Conservation (phyloP, 1,140 invertebrate genomes). For the Apis dorsata region DNA sequence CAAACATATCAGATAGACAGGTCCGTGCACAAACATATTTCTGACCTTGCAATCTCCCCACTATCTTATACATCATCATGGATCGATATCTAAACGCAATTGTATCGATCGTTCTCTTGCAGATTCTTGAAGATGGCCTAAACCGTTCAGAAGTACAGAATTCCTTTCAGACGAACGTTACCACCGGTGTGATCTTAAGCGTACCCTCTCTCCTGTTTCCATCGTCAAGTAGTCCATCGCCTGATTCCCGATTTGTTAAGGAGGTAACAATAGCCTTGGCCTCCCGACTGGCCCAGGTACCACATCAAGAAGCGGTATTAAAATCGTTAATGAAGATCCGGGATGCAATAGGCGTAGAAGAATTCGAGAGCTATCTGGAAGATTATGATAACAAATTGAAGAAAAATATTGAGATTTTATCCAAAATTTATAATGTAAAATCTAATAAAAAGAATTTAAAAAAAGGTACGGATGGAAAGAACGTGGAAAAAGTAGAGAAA, state of each 20-base stretch:
- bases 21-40: background rate
- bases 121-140: conserved; percentile 84
- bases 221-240: conserved; percentile 66
- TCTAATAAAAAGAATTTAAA: conserved; percentile 59
- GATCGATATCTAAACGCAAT: conserved; percentile 17
- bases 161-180: conserved; percentile 82
- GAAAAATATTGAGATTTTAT: conserved; percentile 84
- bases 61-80: conserved; percentile 1
- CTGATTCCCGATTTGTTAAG: conserved; percentile 76
- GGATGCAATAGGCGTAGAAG: conserved; percentile 83
- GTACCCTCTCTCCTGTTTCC: conserved; percentile 84
- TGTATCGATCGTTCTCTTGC: conserved; percentile 66
- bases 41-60: conserved; percentile 20
- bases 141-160: conserved; percentile 81
- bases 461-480: background rate
- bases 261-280: conserved; percentile 82
- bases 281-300: conserved; percentile 84
- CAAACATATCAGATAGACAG: too few relatives aligned
- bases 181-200: conserved; percentile 84
- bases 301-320: conserved; percentile 85
- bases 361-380: conserved; percentile 81
- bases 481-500: conserved; percentile 46
- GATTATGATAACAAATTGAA: conserved; percentile 81
- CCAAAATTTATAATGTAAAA: conserved; percentile 83
- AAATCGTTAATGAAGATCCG: conserved; percentile 85